Base-by-base conservation (phyloP, 2,888 invertebrate genomes). In the Pandemis cinnamomeana region DNA sequence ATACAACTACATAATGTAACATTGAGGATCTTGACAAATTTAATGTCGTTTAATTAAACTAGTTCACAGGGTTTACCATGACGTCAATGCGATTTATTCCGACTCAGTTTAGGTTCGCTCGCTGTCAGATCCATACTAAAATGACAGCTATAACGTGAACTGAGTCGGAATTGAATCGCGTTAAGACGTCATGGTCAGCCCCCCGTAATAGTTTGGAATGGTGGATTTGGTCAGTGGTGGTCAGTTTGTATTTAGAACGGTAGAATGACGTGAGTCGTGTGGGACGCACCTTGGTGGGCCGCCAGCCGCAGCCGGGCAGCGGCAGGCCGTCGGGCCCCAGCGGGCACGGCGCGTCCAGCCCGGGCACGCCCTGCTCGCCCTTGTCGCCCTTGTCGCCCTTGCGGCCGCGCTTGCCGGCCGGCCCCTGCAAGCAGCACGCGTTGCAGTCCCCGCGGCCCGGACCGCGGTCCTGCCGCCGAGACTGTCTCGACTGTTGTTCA, bases 341-440 rank as follows among this genome's bases (percentile, higher is more conserved):
- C 79, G 99, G 99, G 95, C 99, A 99, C n/a, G 99, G 99, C 62
- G 99, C 99, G 94, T 99, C 99, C 83, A 99, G 95, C 53, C 99
- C 99, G 51, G 99, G 99, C 80, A 99, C 98, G 81, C 99, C 99
- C 95, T 98, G 98, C 85, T 98, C 98, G 73, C 99, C 99, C 93
- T 98, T 98, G 85, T 97, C 97, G 58, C 99, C 99, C 85, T 97
- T 97, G 91, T 98, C 97, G 48, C 99, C 99, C 93, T 98, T 98
- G 81, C 97, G 96, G 71, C 99, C 99, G 82, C 98, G 96, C 92
- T 98, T 98, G 76, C 99, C 99, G 77, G 96, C 94, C 72, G 97
- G 97, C 72, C 98, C 98, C 98, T 98, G 94, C 80, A 74, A 83
- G 79, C 78, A 77, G 77, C 74, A 78, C 78, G 15, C 2, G 6